Base-by-base conservation (phyloP, 2,113 vertebrate genomes). In the Gavialis gangeticus region DNA sequence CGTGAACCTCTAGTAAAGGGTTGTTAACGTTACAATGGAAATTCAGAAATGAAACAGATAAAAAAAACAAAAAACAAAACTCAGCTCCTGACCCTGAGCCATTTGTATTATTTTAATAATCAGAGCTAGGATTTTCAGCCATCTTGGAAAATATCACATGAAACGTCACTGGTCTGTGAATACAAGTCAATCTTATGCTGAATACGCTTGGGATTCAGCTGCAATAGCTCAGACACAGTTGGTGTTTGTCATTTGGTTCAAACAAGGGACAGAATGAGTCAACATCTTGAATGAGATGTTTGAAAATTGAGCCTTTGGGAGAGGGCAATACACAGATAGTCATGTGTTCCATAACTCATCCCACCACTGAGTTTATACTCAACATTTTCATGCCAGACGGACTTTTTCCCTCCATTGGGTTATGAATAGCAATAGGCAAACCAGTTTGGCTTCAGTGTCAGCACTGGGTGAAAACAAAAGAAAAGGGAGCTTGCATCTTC, bases 231-330 rank as follows among this genome's bases (percentile, higher is more conserved):
- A 18, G 30, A 8, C 10, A 5, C 34, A 0, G 1, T 76, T 59
- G 25, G 0, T 21, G 1, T 1, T 18, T 4, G 14, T 12, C 28
- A 58, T 69, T 63, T 11, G 24, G 14, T 57, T 79, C 84, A 17
- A 86, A 60, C 25, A 75, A 11, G 56, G 58, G 85, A 8, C 79
- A 75, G 22, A 56, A 34, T 0, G 27, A 71, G 54, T 56, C 92
- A 71, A 24, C 4, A 0, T 1, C 79, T 75, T 12, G 3, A 56
- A 18, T 2, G 21, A 58, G 5, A 0, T 1, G 7, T 25, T 55
- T 60, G 66, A 80, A 64, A 37, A 28, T 0, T 0, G 46, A 24
- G 85, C 87, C 84, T 75, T 62, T 64, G 71, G 66, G 88, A 69
- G 62, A 59, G 56, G 27, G 46, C 46, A 16, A 3, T 18, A 5